Evolutionary conservation across 2,113 vertebrate species (phyloP), one percentile per base, ranked within the genome.

Genomic region (Stegastes partitus): DNA sequence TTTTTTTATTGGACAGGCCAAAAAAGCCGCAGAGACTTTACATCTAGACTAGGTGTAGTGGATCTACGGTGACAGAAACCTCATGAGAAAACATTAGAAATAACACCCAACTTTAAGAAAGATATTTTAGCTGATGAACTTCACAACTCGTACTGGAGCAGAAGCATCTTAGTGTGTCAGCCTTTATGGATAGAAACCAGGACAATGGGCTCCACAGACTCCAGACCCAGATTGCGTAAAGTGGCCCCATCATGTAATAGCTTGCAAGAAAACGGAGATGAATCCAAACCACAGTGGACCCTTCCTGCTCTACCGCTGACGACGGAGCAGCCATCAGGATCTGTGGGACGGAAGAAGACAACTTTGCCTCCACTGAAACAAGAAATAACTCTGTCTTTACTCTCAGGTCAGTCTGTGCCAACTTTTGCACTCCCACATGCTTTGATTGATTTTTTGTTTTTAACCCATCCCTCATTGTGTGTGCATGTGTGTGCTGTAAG

Each of bases 141-240:
- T 47, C 3, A 54, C n/a, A 34, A 42, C 22, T 14, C 23, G 4
- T 19, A 25, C 6, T 42, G 14, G 21, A 77, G n/a, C 9, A 19
- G 4, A 59, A 49, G 28, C 26, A 37, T 67, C 62, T 78, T 2
- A 63, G n/a, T 14, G 18, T 34, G 45, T 44, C 9, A 37, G 37
- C 26, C 4, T 31, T 8, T 22, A n/a, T 19, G 26, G 28, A 42
- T 21, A 4, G 10, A 5, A 22, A 65, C 5, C 9, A 25, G 4
- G 65, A 73, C 39, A 70, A 94, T 94, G 92, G 93, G 94, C n/a
- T 92, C 87, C 4, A 79, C 51, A 54, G 82, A 80, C 57, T 92
- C 93, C 76, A 92, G 90, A 88, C 68, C 82, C 65, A 83, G 89
- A 70, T 69, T 79, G 80, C 73, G 61, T 62, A 87, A 88, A 79